Evolutionary conservation across 2,113 vertebrate species (phyloP).

Genomic region (Mormyrus lacerda): DNA sequence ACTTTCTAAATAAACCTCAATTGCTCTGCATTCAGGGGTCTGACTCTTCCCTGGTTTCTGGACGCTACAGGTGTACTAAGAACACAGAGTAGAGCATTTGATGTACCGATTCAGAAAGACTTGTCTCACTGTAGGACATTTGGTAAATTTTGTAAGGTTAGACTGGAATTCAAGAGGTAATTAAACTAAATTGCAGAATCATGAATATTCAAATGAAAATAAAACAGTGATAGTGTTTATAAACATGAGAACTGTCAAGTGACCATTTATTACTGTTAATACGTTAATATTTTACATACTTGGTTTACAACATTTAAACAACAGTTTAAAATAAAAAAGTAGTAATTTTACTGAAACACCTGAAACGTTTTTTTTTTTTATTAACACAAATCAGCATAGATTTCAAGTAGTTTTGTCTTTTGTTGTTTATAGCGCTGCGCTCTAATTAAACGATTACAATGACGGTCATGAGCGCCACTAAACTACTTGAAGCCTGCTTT

Average conservation of each 20-base stretch:
- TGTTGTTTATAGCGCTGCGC: background rate
- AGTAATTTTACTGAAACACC: background rate
- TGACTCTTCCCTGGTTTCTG: no score
- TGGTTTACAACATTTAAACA: background rate
- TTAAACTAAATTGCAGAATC: background rate
- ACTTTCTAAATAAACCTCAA: no score
- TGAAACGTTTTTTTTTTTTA: background rate
- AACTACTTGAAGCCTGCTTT: background rate
- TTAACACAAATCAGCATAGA: background rate
- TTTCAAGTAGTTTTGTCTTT: background rate
- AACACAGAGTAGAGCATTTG: background rate
- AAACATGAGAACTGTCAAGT: background rate
- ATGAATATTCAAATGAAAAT: background rate
- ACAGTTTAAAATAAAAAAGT: background rate
- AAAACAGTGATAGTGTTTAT: background rate
- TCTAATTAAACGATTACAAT: background rate
- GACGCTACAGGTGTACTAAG: background rate
- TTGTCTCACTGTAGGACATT: background rate
- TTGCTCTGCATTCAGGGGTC: no score
- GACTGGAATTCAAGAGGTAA: background rate
- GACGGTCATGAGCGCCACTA: background rate
- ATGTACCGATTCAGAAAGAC: background rate
- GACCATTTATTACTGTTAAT: background rate
- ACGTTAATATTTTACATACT: background rate
- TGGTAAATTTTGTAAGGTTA: background rate